Evolutionary conservation across 2,113 vertebrate species (phyloP).

Genomic region (Limnothrissa miodon): DNA sequence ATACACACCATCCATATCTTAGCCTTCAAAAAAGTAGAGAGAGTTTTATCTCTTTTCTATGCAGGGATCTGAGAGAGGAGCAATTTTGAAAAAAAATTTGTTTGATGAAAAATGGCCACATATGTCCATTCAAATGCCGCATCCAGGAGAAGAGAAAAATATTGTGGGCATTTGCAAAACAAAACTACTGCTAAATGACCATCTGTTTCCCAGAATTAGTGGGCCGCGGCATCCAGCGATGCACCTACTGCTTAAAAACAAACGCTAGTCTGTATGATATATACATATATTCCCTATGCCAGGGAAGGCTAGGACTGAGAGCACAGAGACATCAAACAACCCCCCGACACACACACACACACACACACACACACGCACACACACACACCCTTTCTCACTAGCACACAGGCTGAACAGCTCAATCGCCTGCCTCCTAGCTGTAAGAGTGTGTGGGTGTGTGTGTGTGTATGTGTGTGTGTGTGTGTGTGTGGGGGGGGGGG

Average conservation of each 20-base stretch:
- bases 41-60: not conserved
- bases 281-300: too few species aligned
- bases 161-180: conserved; percentile 50
- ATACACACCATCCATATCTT: too few species aligned
- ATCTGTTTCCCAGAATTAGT: conserved; percentile 49
- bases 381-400: too few species aligned
- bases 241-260: conserved; percentile 40
- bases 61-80: not conserved
- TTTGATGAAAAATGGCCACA: conserved; percentile 29
- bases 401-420: not conserved
- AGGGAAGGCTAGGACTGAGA: conserved; percentile 35
- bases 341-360: conserved; percentile 26
- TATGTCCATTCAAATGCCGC: conserved; percentile 50
- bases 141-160: conserved; percentile 33
- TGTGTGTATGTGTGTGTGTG: not conserved
- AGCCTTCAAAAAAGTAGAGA: not conserved
- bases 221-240: conserved; percentile 32
- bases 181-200: conserved; percentile 46
- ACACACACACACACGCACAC: conserved; percentile 27
- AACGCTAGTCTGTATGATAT: conserved; percentile 29
- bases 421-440: conserved; percentile 37
- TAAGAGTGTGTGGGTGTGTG: not conserved
- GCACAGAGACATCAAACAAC: conserved; percentile 32
- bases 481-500: not conserved
- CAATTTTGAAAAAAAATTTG: conserved; percentile 5